Conservation (phyloP, 2,113 vertebrate species). For the Plectropomus leopardus region DNA sequence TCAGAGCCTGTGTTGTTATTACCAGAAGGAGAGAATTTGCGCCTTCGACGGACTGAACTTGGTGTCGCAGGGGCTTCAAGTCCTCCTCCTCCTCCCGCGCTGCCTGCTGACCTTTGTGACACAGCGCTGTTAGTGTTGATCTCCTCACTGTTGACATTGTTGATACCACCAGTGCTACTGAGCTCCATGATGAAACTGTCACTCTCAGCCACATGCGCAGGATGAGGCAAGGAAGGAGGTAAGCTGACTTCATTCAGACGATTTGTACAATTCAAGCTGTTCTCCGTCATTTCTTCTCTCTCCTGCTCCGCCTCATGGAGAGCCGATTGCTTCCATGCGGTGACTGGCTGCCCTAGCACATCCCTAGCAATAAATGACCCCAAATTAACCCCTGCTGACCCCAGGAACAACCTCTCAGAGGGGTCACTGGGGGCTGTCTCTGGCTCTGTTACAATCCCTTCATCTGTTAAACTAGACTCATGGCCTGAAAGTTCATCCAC, state of each 20-base stretch:
- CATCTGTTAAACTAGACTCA: conserved; percentile 94
- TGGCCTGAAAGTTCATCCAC: conserved; percentile 93
- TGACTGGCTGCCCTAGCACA: conserved; percentile 82
- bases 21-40: conserved; percentile 90
- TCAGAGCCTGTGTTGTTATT: conserved; percentile 86
- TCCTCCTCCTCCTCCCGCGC: conserved; percentile 48
- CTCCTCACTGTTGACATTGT: conserved; percentile 60
- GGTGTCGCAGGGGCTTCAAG: conserved; percentile 89
- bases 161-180: conserved; percentile 24
- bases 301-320: conserved; percentile 69
- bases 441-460: conserved; percentile 96
- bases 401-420: conserved; percentile 58
- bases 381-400: conserved; percentile 73
- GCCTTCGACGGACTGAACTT: conserved; percentile 88
- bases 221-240: conserved; percentile 36
- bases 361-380: conserved; percentile 75
- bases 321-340: conserved; percentile 85
- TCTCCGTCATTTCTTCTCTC: conserved; percentile 60
- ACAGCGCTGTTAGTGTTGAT: conserved; percentile 66
- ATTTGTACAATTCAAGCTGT: conserved; percentile 51
- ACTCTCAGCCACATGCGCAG: conserved; percentile 64
- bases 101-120: conserved; percentile 58
- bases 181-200: conserved; percentile 70
- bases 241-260: conserved; percentile 47
- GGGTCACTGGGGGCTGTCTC: conserved; percentile 82